Percentiles rank a stretch among this genome's conserved stretches.
phyloP scores from a whole-genome alignment of 2,797 vertebrate genomes.

The Microhierax caerulescens region DNA sequence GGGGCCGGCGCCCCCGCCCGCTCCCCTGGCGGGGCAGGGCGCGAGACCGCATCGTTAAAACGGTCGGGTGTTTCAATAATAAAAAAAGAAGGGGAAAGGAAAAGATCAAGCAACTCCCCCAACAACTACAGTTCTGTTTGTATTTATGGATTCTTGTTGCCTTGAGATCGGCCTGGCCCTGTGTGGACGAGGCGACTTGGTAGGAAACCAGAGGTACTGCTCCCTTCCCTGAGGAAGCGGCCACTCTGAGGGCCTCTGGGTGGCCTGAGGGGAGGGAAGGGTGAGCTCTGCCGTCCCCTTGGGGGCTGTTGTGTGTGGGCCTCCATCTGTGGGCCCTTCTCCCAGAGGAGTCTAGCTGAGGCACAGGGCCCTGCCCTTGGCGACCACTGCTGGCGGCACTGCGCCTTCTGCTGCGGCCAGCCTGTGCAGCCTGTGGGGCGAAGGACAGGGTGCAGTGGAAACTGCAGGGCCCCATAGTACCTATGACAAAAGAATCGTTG shows the following conservation, averaged over 20 bases:
- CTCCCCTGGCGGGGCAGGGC: too few species aligned
- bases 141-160: neutral
- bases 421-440: accelerated
- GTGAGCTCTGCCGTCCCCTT: too few species aligned
- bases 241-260: too few species aligned
- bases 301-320: too few species aligned
- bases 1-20: neutral
- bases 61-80: neutral
- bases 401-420: accelerated
- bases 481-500: accelerated
- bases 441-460: neutral
- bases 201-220: neutral
- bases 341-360: accelerated
- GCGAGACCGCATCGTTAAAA: neutral
- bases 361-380: neutral
- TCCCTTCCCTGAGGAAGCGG: too few species aligned
- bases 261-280: neutral
- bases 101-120: too few species aligned
- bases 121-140: neutral
- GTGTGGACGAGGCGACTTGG: accelerated
- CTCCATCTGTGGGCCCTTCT: accelerated
- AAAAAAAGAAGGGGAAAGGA: neutral
- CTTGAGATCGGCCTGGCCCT: neutral
- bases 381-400: accelerated
- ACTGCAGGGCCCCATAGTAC: accelerated